phyloP scores from a whole-genome alignment of 2,113 vertebrate genomes.

The Corapipo altera region DNA sequence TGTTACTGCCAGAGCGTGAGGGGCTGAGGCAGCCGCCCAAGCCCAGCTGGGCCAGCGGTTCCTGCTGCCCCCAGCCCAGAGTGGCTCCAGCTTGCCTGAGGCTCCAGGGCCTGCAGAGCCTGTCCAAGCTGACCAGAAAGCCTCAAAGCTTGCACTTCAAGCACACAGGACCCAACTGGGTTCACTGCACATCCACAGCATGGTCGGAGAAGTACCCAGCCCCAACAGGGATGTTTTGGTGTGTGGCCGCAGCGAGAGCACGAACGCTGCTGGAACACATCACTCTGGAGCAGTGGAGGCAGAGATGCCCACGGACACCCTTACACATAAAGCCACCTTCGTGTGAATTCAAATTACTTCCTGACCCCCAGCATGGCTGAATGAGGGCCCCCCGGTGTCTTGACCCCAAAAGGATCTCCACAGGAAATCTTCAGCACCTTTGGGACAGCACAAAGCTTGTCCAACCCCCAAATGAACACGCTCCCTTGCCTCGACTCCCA shows the following conservation, averaged over 20 bases:
- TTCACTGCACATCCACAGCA: too few species aligned
- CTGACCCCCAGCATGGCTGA: neutral
- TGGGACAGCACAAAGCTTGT: neutral
- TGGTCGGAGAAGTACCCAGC: neutral
- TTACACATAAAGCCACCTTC: neutral
- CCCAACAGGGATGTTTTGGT: accelerated
- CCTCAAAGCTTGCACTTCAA: neutral
- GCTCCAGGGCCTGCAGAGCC: neutral
- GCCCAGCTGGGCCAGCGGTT: neutral
- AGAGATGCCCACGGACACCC: neutral
- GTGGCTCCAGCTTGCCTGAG: accelerated
- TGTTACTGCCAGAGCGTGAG: neutral
- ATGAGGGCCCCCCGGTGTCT: too few species aligned
- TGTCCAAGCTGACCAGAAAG: neutral
- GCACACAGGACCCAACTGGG: neutral
- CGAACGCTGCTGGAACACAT: accelerated
- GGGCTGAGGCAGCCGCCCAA: neutral
- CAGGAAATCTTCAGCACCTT: neutral
- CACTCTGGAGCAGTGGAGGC: accelerated
- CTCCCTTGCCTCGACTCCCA: neutral
- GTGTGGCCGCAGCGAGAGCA: neutral
- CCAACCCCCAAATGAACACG: accelerated
- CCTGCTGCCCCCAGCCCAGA: neutral
- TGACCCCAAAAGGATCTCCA: neutral
- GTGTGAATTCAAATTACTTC: neutral